Conservation (phyloP, 2,797 vertebrate genomes). For the Clangula hyemalis region DNA sequence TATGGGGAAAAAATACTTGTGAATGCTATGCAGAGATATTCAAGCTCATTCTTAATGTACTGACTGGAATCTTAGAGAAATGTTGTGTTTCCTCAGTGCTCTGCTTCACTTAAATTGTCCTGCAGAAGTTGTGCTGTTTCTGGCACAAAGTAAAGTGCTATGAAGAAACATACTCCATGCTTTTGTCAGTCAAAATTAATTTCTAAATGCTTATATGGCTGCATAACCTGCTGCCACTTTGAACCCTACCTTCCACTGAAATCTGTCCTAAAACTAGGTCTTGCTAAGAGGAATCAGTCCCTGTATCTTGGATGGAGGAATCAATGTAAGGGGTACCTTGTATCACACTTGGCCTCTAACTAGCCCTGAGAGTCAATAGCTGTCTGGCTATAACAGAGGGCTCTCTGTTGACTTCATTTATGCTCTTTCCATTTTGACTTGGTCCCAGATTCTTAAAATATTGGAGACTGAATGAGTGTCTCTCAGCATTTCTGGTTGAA, state of each 20-base stretch:
- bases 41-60: neutral
- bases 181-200: neutral
- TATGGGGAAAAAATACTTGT: neutral
- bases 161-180: neutral
- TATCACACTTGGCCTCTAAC: neutral
- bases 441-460: neutral
- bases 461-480: neutral
- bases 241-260: neutral
- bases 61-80: neutral
- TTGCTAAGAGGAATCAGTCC: neutral
- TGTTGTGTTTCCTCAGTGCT: neutral
- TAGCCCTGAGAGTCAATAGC: neutral
- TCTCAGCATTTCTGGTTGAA: neutral
- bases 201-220: neutral
- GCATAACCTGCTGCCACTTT: neutral
- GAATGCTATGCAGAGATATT: neutral
- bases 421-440: neutral
- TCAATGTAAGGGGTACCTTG: neutral
- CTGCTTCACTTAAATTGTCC: neutral
- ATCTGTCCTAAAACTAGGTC: neutral
- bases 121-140: neutral
- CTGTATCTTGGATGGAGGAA: neutral
- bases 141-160: neutral
- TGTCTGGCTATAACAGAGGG: neutral
- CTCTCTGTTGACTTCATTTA: neutral